These are phyloP conservation scores for Ostrea edulis DNA, from an alignment of 1,140 invertebrate species.

Conservation along the genomic window DNA sequence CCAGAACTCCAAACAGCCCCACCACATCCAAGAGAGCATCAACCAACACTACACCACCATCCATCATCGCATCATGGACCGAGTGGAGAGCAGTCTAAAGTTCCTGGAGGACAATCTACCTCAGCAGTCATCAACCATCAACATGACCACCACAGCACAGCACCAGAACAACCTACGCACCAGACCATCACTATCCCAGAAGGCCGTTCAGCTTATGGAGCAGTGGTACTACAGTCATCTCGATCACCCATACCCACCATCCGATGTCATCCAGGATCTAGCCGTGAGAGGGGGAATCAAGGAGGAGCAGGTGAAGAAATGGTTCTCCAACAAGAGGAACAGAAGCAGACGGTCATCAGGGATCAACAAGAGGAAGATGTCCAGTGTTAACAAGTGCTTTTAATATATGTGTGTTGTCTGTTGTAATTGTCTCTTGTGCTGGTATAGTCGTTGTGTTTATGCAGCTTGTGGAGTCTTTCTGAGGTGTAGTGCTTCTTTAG, in stretches of 20 bases:
- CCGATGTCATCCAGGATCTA: conserved; percentile 51
- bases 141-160: not conserved
- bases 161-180: not conserved
- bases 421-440: no score
- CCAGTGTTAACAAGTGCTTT: not conserved
- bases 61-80: conserved; percentile 62
- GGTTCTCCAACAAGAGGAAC: conserved; percentile 69
- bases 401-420: no score
- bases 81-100: conserved; percentile 63
- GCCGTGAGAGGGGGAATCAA: conserved; percentile 58
- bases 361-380: not conserved
- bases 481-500: no score
- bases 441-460: no score
- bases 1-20: conserved; percentile 49
- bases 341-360: conserved; percentile 26
- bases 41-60: conserved; percentile 62
- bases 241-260: conserved; percentile 63
- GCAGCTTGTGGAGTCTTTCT: no score
- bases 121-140: not conserved
- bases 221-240: conserved; percentile 62
- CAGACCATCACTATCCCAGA: conserved; percentile 56
- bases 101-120: conserved; percentile 52
- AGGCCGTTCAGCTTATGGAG: conserved; percentile 62
- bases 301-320: conserved; percentile 68
- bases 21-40: conserved; percentile 51